phyloP scores from a whole-genome alignment of 2,888 invertebrate genomes.

The Leptinotarsa juncta region DNA sequence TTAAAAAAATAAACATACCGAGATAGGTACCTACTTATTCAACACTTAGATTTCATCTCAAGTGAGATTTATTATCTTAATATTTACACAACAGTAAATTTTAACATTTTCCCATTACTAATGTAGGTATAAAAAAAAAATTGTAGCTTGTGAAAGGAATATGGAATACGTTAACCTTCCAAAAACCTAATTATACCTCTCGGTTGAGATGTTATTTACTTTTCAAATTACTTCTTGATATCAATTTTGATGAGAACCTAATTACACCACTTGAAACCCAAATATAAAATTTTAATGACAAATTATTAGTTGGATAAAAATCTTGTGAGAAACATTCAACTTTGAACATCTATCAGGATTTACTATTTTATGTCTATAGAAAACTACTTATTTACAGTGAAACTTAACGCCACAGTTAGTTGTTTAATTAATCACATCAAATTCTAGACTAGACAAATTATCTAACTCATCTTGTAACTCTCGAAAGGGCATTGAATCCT shows the following conservation, averaged over 20 bases:
- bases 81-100: background rate
- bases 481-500: slow-evolving; percentile 44
- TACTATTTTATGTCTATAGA: too few relatives aligned
- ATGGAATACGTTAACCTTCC: background rate
- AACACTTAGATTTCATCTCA: background rate
- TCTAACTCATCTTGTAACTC: background rate
- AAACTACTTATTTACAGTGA: too few relatives aligned
- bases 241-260: background rate
- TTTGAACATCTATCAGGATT: too few relatives aligned
- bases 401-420: background rate
- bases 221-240: too few relatives aligned
- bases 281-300: background rate
- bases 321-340: too few relatives aligned
- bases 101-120: too few relatives aligned
- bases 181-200: too few relatives aligned
- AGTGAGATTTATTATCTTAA: background rate
- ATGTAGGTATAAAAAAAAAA: too few relatives aligned
- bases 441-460: slow-evolving; percentile 22
- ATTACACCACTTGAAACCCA: background rate
- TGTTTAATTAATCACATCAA: background rate
- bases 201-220: too few relatives aligned
- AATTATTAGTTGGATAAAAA: too few relatives aligned
- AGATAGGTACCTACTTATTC: background rate
- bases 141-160: too few relatives aligned
- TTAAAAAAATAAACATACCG: background rate